These are phyloP conservation scores for Anarrhichthys ocellatus DNA, from an alignment of 2,113 vertebrate species.

Conservation along the genomic window DNA sequence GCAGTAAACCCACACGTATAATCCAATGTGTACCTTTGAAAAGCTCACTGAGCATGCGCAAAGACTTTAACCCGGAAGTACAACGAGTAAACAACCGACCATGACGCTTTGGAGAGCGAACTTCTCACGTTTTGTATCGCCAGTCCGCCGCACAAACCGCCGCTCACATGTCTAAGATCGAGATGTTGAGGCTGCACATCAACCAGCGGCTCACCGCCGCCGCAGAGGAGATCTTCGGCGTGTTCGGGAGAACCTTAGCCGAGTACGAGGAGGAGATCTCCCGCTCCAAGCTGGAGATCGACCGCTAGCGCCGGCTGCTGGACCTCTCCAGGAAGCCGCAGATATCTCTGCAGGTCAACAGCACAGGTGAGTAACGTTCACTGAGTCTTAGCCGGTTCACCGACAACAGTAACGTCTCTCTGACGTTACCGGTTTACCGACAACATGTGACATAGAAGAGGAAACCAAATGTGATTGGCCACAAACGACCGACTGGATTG, in stretches of 20 bases:
- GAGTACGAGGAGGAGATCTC: slow-evolving; percentile 64
- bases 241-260: slow-evolving; percentile 58
- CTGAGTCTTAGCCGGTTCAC: no score
- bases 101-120: not conserved
- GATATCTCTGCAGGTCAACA: not conserved
- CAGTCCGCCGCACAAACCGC: no score
- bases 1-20: not conserved
- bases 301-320: slow-evolving; percentile 52
- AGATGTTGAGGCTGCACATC: slow-evolving; percentile 61
- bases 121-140: not conserved
- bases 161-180: slow-evolving; percentile 45
- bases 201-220: slow-evolving; percentile 64
- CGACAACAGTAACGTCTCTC: no score
- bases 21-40: accelerated
- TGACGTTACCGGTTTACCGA: no score
- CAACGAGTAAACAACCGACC: slow-evolving; percentile 10
- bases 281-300: slow-evolving; percentile 58
- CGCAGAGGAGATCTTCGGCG: slow-evolving; percentile 59
- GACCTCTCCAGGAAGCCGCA: slow-evolving; percentile 33
- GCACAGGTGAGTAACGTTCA: slow-evolving; percentile 5
- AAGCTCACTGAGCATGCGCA: slow-evolving; percentile 30
- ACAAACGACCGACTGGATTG: no score
- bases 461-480: no score
- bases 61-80: slow-evolving; percentile 20
- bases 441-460: no score